Conservation (phyloP, 2,113 vertebrate genomes). For the Misgurnus anguillicaudatus region DNA sequence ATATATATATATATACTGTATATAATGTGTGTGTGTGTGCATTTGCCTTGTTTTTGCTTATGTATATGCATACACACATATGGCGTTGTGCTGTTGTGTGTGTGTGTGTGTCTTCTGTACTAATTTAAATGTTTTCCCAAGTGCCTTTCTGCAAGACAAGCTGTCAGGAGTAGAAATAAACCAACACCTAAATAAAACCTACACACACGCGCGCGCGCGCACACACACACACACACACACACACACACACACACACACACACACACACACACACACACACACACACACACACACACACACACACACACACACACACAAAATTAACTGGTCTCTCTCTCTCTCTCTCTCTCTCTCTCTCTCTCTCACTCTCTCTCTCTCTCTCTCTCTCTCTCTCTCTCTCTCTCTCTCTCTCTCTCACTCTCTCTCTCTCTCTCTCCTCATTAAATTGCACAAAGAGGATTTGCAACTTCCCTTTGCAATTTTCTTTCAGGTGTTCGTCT, state of each 20-base stretch:
- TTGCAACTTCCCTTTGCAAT: background rate
- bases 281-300: no score
- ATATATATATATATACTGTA: no score
- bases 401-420: background rate
- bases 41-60: no score
- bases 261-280: background rate
- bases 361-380: background rate
- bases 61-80: constrained; percentile 5
- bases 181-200: constrained; percentile 12
- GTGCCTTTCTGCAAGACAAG: background rate
- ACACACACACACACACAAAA: constrained; percentile 13
- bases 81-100: background rate
- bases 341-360: background rate
- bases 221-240: background rate
- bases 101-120: background rate
- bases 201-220: no score
- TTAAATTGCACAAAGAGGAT: background rate
- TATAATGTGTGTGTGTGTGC: no score
- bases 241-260: background rate
- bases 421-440: background rate
- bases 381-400: no score
- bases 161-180: background rate
- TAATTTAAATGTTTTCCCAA: background rate
- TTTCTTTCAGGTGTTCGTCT: constrained; percentile 20
- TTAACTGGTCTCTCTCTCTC: constrained; percentile 6